Evolutionary conservation across 1,140 invertebrate genomes (phyloP).

Genomic region (Phymorhynchus buccinoides): DNA sequence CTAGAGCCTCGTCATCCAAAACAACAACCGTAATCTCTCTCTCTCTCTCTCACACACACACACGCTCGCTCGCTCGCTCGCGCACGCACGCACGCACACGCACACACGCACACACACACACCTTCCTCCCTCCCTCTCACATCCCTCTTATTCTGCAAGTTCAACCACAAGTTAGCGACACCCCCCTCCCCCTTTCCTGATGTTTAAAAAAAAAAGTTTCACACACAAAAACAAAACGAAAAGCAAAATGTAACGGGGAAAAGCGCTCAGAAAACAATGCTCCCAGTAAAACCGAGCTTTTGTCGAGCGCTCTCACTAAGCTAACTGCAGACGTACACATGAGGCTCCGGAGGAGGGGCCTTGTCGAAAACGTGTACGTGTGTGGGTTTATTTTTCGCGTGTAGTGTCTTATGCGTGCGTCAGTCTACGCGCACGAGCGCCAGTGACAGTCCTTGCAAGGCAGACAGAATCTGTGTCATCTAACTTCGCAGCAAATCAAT

Average conservation of each 20-base stretch:
- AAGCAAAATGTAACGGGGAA: slow-evolving; percentile 15
- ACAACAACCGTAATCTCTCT: no score
- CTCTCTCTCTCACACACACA: no score
- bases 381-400: neutral
- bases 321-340: slow-evolving; percentile 34
- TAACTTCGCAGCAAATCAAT: slow-evolving; percentile 40
- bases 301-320: slow-evolving; percentile 7
- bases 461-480: slow-evolving; percentile 39
- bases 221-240: slow-evolving; percentile 17
- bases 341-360: slow-evolving; percentile 24
- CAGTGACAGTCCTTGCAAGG: slow-evolving; percentile 12
- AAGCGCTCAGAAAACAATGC: neutral
- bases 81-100: neutral
- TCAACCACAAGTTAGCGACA: slow-evolving; percentile 27
- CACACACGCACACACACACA: slow-evolving; percentile 7
- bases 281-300: slow-evolving; percentile 6
- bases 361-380: neutral
- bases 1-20: no score
- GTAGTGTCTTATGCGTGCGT: no score
- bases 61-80: neutral
- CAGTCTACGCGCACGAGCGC: neutral
- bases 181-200: neutral
- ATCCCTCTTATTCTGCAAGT: slow-evolving; percentile 14
- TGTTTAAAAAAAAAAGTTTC: neutral
- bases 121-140: neutral